phyloP scores from a whole-genome alignment of 2,113 vertebrate genomes.

The Thermophis baileyi region DNA sequence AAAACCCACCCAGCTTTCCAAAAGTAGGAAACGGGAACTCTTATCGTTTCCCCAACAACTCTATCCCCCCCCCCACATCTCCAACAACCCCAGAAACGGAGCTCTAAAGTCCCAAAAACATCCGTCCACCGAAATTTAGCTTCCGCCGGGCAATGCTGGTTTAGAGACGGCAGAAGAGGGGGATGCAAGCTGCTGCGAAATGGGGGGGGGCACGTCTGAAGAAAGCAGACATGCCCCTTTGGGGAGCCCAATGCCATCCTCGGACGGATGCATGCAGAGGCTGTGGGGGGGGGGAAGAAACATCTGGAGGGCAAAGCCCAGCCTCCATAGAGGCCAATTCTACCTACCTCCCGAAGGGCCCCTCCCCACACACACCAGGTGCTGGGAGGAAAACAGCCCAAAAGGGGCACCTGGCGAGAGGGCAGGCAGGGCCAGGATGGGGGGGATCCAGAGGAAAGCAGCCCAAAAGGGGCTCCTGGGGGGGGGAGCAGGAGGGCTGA shows the following conservation, averaged over 20 bases:
- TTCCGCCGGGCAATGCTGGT: too few species aligned
- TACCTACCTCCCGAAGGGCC: too few species aligned
- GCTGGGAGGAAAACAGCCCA: neutral
- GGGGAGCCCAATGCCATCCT: too few species aligned
- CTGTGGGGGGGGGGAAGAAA: too few species aligned
- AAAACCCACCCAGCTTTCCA: neutral
- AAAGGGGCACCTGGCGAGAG: too few species aligned
- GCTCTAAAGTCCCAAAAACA: accelerated
- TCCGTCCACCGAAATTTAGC: too few species aligned
- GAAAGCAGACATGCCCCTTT: neutral
- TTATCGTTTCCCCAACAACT: neutral
- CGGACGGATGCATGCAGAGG: too few species aligned
- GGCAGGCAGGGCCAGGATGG: too few species aligned
- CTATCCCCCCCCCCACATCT: neutral
- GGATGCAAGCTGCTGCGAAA: accelerated
- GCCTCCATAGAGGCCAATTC: neutral
- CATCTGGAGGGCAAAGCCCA: too few species aligned
- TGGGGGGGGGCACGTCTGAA: neutral
- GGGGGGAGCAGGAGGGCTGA: neutral
- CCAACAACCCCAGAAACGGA: neutral
- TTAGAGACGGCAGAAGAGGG: too few species aligned
- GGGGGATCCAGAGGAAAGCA: too few species aligned
- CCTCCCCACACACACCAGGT: neutral
- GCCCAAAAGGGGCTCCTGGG: too few species aligned
- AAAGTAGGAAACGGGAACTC: neutral